Evolutionary conservation across 2,797 vertebrate genomes (phyloP).

Genomic region (Amazonetta brasiliensis): DNA sequence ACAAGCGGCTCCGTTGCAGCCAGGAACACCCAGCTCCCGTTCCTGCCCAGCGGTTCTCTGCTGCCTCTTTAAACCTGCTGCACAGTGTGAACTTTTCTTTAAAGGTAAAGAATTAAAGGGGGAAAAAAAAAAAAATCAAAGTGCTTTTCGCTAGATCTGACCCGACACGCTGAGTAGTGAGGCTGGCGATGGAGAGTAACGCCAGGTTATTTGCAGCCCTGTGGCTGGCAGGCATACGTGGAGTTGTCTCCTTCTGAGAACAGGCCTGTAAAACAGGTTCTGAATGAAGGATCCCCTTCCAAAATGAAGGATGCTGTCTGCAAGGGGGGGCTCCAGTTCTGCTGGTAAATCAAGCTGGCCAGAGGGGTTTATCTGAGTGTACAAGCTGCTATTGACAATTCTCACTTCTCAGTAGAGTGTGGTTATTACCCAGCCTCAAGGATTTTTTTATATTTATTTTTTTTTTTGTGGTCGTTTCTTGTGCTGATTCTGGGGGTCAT

Average conservation of each 20-base stretch:
- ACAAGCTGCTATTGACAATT: neutral
- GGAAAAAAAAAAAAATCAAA: neutral
- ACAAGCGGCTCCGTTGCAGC: neutral
- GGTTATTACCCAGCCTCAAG: neutral
- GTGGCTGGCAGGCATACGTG: neutral
- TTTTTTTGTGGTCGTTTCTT: neutral
- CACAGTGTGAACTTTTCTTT: neutral
- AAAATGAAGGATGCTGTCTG: neutral
- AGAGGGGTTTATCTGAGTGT: neutral
- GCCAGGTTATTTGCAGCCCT: slow-evolving; percentile 22
- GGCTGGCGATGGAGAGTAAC: neutral
- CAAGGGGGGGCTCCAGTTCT: neutral
- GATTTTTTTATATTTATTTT: neutral
- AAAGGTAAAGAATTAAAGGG: neutral
- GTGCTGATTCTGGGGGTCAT: neutral
- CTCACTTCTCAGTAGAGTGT: neutral
- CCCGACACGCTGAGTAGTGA: neutral
- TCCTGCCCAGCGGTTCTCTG: neutral
- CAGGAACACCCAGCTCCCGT: neutral
- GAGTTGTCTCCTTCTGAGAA: neutral
- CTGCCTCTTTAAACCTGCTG: neutral
- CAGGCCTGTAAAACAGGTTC: slow-evolving; percentile 37
- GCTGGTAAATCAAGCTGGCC: neutral
- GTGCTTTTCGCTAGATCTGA: neutral
- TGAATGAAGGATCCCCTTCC: slow-evolving; percentile 2